Percentiles rank a stretch among this genome's conserved stretches.
phyloP scores from a whole-genome alignment of 2,888 invertebrate species.

The Apodemia zela region DNA sequence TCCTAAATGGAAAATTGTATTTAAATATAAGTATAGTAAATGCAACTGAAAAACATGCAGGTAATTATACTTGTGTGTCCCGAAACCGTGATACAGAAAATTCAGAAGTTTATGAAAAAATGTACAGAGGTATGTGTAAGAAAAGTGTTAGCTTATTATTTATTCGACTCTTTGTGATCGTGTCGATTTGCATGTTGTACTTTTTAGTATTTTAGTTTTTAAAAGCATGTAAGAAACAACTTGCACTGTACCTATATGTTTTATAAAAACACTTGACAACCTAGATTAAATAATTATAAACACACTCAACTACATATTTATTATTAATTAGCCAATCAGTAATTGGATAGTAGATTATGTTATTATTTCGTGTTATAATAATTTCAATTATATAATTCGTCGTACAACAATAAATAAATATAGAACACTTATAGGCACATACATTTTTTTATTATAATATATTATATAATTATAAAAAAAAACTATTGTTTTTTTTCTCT shows the following conservation, averaged over 20 bases:
- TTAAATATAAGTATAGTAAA: constrained; percentile 48
- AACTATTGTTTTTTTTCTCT: too few species aligned
- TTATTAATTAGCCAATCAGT: too few species aligned
- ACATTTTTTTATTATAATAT: too few species aligned
- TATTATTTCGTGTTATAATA: too few species aligned
- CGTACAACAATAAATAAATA: too few species aligned
- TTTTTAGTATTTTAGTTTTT: not conserved
- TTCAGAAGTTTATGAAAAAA: constrained; percentile 32
- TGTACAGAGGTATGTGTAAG: constrained; percentile 41
- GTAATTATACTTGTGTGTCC: constrained; percentile 49
- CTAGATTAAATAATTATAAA: not conserved
- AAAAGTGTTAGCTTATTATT: not conserved
- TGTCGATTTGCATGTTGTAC: not conserved
- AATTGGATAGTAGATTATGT: too few species aligned
- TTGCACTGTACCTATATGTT: constrained; percentile 2
- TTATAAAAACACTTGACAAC: not conserved
- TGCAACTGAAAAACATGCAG: constrained; percentile 47
- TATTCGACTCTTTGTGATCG: not conserved
- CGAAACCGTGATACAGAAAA: constrained; percentile 38
- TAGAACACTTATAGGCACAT: too few species aligned
- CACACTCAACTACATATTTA: too few species aligned
- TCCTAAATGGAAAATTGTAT: constrained; percentile 40
- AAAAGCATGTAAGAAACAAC: not conserved
- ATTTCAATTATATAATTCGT: too few species aligned
- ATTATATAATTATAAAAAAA: too few species aligned